These are phyloP conservation scores for Drosophila recens DNA, from an alignment of 2,888 invertebrate species.

Conservation along the genomic window DNA sequence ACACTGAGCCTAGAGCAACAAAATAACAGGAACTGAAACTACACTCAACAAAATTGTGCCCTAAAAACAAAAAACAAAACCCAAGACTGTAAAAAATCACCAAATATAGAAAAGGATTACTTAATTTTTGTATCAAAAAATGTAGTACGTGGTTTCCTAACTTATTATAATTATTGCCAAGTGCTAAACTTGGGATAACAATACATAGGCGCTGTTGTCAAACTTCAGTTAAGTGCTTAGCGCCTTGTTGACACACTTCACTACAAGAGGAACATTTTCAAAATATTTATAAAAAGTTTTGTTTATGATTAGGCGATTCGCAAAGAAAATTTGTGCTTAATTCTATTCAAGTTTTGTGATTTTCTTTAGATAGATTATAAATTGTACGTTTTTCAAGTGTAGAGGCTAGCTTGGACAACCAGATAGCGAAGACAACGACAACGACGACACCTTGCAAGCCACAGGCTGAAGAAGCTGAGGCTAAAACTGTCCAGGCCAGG, in stretches of 20 bases:
- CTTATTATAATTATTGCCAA: too few relatives aligned
- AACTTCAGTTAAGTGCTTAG: conserved; percentile 2
- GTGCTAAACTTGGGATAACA: neutral
- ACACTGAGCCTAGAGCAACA: conserved; percentile 47
- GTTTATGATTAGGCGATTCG: too few relatives aligned
- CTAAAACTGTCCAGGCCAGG: conserved; percentile 30
- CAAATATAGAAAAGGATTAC: too few relatives aligned
- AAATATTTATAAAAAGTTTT: too few relatives aligned
- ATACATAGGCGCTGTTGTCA: conserved; percentile 15
- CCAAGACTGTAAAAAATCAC: too few relatives aligned
- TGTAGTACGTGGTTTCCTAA: too few relatives aligned
- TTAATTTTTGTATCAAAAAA: too few relatives aligned
- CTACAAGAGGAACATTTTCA: too few relatives aligned
- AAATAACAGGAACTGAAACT: conserved; percentile 35
- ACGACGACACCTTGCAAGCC: conserved; percentile 71
- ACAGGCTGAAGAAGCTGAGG: conserved; percentile 32
- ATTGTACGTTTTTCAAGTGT: neutral
- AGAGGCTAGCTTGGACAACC: conserved; percentile 22
- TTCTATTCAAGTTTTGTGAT: too few relatives aligned
- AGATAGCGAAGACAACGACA: conserved; percentile 45
- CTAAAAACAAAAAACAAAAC: too few relatives aligned
- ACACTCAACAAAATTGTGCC: conserved; percentile 4
- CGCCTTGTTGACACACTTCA: conserved; percentile 22
- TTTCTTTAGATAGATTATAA: neutral
- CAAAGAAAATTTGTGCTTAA: too few relatives aligned